These are phyloP conservation scores for Hylaea fasciaria DNA, from an alignment of 2,888 invertebrate species.

Conservation along the genomic window DNA sequence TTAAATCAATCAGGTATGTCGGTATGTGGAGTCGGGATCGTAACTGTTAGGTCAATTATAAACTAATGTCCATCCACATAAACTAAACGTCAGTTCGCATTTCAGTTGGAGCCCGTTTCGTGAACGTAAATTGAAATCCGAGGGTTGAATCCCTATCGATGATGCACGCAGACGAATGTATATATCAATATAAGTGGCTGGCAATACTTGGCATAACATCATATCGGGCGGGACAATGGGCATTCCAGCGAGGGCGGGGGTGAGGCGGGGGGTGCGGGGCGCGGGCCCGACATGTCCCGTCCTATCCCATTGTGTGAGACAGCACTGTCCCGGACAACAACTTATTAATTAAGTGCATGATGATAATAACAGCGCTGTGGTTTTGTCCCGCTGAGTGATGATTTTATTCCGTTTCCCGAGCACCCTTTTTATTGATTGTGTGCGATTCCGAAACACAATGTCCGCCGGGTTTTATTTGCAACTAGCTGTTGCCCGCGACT, in stretches of 20 bases:
- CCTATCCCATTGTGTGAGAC: constrained; percentile 65
- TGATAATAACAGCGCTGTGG: constrained; percentile 51
- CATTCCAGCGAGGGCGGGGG: constrained; percentile 66
- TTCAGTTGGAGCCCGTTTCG: background rate
- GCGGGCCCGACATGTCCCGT: constrained; percentile 61
- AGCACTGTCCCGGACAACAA: constrained; percentile 61
- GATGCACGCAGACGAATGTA: constrained; percentile 56
- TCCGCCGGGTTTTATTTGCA: background rate
- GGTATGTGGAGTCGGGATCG: constrained; percentile 14
- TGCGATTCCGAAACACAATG: background rate
- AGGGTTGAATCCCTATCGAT: constrained; percentile 40
- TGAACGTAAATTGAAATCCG: constrained; percentile 30
- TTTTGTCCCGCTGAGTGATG: constrained; percentile 33
- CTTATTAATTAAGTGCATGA: constrained; percentile 64
- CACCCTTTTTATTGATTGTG: constrained; percentile 10
- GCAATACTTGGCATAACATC: constrained; percentile 74
- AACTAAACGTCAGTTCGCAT: background rate
- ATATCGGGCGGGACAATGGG: constrained; percentile 77
- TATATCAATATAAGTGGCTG: constrained; percentile 72
- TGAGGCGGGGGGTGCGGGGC: constrained; percentile 44
- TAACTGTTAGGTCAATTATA: too few relatives aligned
- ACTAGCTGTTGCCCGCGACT: too few relatives aligned
- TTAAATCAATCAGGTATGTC: constrained; percentile 22
- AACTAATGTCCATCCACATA: background rate
- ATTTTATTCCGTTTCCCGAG: constrained; percentile 24